phyloP scores from a whole-genome alignment of 53 echinoderm and acorn worm species.

The Paelopatides confundens region DNA sequence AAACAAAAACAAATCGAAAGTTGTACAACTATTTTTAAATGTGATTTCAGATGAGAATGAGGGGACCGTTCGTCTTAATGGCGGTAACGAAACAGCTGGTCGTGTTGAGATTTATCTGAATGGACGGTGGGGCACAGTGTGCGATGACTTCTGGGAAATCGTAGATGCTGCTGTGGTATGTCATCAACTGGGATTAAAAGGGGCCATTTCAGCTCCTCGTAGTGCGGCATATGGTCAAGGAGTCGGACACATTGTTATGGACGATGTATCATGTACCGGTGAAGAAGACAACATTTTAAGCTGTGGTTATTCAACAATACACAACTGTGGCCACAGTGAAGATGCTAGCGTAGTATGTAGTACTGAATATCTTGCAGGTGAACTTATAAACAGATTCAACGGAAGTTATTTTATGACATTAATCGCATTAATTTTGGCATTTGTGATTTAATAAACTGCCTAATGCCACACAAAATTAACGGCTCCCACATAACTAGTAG shows the following conservation, averaged over 20 bases:
- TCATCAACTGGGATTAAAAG: constrained; percentile 51
- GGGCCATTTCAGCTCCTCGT: constrained; percentile 25
- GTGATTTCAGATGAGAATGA: too few species aligned
- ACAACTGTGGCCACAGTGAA: constrained; percentile 39
- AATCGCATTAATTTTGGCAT: too few species aligned
- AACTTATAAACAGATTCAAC: too few species aligned
- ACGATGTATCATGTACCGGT: constrained; percentile 57
- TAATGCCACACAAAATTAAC: too few species aligned
- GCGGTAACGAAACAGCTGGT: constrained; percentile 5
- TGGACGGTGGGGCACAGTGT: constrained; percentile 59
- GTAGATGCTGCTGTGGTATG: constrained; percentile 51
- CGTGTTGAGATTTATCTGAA: constrained; percentile 56
- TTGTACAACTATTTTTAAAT: too few species aligned
- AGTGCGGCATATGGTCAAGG: constrained; percentile 54
- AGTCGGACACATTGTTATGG: constrained; percentile 42
- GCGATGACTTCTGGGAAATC: constrained; percentile 56
- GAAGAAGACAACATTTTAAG: constrained; percentile 25
- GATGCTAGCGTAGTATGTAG: constrained; percentile 49
- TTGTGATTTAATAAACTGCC: too few species aligned
- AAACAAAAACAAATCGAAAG: too few species aligned
- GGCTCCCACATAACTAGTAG: too few species aligned
- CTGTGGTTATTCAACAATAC: constrained; percentile 25
- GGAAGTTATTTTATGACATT: too few species aligned
- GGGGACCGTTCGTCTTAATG: constrained; percentile 55
- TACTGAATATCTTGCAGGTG: too few species aligned